Conservation (phyloP, 2,888 invertebrate species). For the Pammene aurita region DNA sequence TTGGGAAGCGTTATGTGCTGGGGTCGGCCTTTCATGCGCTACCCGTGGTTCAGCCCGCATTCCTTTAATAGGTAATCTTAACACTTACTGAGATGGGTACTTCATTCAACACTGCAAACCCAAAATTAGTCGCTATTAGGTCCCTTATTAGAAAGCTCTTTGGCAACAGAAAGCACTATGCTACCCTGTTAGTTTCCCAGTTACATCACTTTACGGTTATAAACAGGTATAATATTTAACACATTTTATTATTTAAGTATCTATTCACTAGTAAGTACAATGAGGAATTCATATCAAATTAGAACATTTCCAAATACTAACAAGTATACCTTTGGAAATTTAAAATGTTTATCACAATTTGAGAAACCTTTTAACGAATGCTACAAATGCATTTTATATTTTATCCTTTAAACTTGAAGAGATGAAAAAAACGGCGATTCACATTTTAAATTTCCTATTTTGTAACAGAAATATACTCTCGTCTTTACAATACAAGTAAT, state of each 20-base stretch:
- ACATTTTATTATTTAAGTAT: slow-evolving; percentile 7
- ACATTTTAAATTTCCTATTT: background rate
- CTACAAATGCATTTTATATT: background rate
- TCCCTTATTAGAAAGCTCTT: slow-evolving; percentile 64
- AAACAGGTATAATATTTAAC: slow-evolving; percentile 17
- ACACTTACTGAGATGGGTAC: slow-evolving; percentile 78
- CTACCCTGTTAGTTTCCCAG: slow-evolving; percentile 51
- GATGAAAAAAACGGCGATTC: background rate
- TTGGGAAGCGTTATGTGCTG: slow-evolving; percentile 73
- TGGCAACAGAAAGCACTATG: slow-evolving; percentile 59
- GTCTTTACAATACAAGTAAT: background rate
- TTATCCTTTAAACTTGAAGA: background rate
- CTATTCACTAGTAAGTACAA: background rate
- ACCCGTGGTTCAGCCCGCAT: slow-evolving; percentile 78
- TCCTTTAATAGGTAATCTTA: slow-evolving; percentile 73
- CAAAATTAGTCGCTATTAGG: slow-evolving; percentile 77
- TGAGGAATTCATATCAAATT: background rate
- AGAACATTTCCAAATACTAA: slow-evolving; percentile 2
- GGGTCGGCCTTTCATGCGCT: slow-evolving; percentile 78
- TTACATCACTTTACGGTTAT: slow-evolving; percentile 34
- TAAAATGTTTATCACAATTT: background rate
- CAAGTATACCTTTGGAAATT: slow-evolving; percentile 3
- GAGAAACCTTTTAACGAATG: background rate
- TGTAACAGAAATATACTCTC: background rate
- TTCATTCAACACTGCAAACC: slow-evolving; percentile 82